Evolutionary conservation across 2,113 vertebrate genomes (phyloP), one percentile per base, ranked within the genome.

Genomic region (Hemibagrus wyckioides): DNA sequence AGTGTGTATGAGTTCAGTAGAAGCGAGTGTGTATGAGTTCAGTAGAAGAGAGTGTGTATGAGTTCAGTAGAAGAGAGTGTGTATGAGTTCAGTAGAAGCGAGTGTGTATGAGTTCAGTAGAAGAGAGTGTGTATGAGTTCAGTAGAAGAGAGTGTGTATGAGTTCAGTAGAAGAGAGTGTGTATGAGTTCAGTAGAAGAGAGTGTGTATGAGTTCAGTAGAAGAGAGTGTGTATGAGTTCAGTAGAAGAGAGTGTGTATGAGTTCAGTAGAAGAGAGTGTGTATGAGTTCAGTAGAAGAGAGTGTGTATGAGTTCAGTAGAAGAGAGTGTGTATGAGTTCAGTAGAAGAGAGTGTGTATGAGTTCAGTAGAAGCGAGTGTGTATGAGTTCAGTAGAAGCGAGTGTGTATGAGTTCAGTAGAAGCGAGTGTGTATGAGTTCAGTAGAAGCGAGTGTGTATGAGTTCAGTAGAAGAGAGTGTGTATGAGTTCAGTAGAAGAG

Each of bases 61-160:
- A 80, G 57, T 52, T 80, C 79, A 57, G 54, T 52, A 59, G 79
- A 52, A 39, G 54, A n/a, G n/a, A n/a, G n/a, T n/a, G n/a, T n/a
- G n/a, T n/a, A n/a, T n/a, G n/a, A n/a, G n/a, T n/a, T n/a, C n/a
- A n/a, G n/a, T n/a, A n/a, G n/a, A n/a, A n/a, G n/a, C n/a, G n/a
- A n/a, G 57, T 30, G 14, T 83, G 59, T 83, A 36, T 67, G 81
- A 28, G 7, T 28, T 44, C 36, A 28, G 75, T 79, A 15, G 48
- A 79, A 30, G 61, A 5, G 82, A 65, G 82, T 25, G 41, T 50
- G 41, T 67, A 33, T 50, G 54, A 80, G 57, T 52, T 80, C 79
- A 57, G 54, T 52, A 59, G 79, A 52, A 39, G 54, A n/a, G n/a
- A n/a, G 57, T 30, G 14, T 83, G 59, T 83, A 36, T 67, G 81